These are phyloP conservation scores for Boloria euphrosyne DNA, from an alignment of 2,888 invertebrate species.

Conservation along the genomic window DNA sequence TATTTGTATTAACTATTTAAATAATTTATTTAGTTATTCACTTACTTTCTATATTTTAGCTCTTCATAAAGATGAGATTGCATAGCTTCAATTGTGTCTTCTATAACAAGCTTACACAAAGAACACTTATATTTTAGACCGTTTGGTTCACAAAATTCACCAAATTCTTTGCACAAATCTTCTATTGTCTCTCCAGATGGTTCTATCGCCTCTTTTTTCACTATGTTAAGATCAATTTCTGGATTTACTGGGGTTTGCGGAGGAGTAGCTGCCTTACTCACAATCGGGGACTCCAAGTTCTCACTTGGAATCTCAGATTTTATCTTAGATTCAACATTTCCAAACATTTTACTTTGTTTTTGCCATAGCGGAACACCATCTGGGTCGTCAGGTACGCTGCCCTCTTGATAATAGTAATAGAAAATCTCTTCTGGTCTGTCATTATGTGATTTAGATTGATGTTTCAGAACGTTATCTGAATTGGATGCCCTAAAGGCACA, in stretches of 20 bases:
- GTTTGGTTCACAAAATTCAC: conserved; percentile 74
- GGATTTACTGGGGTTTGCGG: conserved; percentile 26
- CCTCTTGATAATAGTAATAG: conserved; percentile 81
- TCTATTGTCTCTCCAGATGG: conserved; percentile 47
- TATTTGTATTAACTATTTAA: background rate
- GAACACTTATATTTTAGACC: conserved; percentile 83
- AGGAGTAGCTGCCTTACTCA: conserved; percentile 26
- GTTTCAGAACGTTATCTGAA: conserved; percentile 81
- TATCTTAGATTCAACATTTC: conserved; percentile 45
- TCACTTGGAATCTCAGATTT: conserved; percentile 53
- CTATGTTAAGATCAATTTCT: conserved; percentile 59
- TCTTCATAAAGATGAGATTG: conserved; percentile 86
- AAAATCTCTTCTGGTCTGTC: conserved; percentile 63
- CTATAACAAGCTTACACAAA: conserved; percentile 82
- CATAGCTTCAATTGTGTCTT: conserved; percentile 83
- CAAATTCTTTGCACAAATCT: conserved; percentile 58
- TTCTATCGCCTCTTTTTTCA: conserved; percentile 60
- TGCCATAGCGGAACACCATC: conserved; percentile 66
- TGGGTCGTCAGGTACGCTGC: conserved; percentile 54
- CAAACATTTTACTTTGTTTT: conserved; percentile 56
- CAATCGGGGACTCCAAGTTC: conserved; percentile 19
- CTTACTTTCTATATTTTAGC: conserved; percentile 85
- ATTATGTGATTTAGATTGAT: conserved; percentile 83
- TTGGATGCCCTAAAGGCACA: conserved; percentile 83
- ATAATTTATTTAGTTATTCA: background rate